These are phyloP conservation scores for Caenorhabditis sp. DNA, from an alignment of 2,888 invertebrate species.

Conservation along the genomic window DNA sequence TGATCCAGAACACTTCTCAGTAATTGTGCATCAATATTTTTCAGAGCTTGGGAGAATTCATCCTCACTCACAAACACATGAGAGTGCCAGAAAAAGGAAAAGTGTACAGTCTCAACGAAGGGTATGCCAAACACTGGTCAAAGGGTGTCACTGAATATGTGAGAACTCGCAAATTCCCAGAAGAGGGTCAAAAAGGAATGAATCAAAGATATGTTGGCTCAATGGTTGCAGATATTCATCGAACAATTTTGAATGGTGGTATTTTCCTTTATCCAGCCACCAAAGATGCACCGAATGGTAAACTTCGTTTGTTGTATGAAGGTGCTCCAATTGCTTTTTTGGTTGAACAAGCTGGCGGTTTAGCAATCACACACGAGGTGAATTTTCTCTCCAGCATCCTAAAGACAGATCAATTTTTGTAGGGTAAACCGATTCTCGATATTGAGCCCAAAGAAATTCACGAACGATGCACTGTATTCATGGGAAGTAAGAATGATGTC, in stretches of 20 bases:
- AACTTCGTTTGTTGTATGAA: constrained; percentile 92
- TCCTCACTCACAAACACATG: constrained; percentile 87
- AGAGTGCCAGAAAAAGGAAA: constrained; percentile 84
- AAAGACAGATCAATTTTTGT: neutral
- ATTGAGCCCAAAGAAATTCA: constrained; percentile 85
- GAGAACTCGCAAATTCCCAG: constrained; percentile 79
- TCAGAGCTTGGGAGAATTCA: constrained; percentile 78
- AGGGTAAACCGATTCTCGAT: constrained; percentile 82
- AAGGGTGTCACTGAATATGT: constrained; percentile 63
- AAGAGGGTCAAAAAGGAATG: constrained; percentile 76
- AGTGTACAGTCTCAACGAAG: constrained; percentile 82
- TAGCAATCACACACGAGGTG: constrained; percentile 78
- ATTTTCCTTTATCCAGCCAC: constrained; percentile 97
- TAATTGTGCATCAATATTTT: constrained; percentile 35
- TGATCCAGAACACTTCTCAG: neutral
- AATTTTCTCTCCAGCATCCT: neutral
- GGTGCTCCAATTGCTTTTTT: constrained; percentile 95
- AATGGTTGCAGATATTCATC: constrained; percentile 98
- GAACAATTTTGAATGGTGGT: constrained; percentile 95
- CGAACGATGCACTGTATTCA: constrained; percentile 86
- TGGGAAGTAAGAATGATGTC: constrained; percentile 91
- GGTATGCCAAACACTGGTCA: constrained; percentile 80
- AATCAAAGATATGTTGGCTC: constrained; percentile 94
- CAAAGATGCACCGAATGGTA: constrained; percentile 85
- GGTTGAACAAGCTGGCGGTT: constrained; percentile 84